Base-by-base conservation (phyloP, 2,113 vertebrate genomes). In the Greenwoodochromis staneri region DNA sequence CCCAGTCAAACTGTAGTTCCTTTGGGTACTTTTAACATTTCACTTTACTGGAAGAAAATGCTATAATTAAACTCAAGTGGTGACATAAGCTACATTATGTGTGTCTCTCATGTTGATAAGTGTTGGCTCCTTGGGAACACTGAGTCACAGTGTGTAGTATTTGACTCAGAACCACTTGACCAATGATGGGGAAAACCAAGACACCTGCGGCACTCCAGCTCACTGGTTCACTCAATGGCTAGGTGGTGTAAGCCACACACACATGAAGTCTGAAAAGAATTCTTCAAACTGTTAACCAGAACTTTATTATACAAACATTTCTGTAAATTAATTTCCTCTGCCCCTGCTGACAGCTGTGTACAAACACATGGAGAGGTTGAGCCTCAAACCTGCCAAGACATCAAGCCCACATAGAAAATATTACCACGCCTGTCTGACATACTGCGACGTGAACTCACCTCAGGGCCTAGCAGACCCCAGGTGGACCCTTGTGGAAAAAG, bases 401-500 rank as follows among this genome's bases (percentile, higher is more conserved):
- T 11, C 71, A 84, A 63, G 73, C 86, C 91, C 83, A 88, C 86
- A 8, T 55, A 81, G 57, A 45, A 66, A 92, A 81, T 4, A 9
- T n/a, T 5, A 85, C 87, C 63, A 85, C 34, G 85, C 51, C 85
- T 66, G 84, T 90, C 89, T 90, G 86, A 93, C 91, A 92, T 21
- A 69, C 81, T 13, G 78, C 3, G 85, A 85, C 47, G 61, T 86
- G 89, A 94, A 85, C 69, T 66, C 80, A 78, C 85, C 87, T 86
- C 87, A 12, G 88, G 81, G 80, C 80, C 63, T 3, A 4, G 29
- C 24, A 40, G 80, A 89, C 69, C 84, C 71, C 83, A 81, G 81
- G 88, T 91, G 85, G 84, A 81, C 40, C 73, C 66, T 84, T 82
- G 89, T 89, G 90, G 91, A 92, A 94, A 94, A 89, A 80, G 83